A percentile compares a stretch with the other conserved stretches of the same genome.
Conservation (phyloP, 2,888 invertebrate species). For the Aplocera efformata region DNA sequence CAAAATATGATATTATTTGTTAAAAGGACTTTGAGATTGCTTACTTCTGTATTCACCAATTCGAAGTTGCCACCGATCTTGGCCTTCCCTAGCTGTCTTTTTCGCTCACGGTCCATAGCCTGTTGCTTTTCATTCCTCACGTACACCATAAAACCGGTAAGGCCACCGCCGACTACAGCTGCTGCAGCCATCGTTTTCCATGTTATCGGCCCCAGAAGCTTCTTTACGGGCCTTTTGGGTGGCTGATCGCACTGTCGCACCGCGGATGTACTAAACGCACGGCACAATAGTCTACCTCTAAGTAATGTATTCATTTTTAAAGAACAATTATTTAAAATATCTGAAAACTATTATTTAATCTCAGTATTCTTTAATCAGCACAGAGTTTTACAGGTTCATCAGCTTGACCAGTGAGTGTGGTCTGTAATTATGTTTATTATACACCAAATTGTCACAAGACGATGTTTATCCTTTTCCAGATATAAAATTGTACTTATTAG, state of each 20-base stretch:
- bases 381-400: too few relatives aligned
- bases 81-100: conserved; percentile 92
- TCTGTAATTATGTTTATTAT: too few relatives aligned
- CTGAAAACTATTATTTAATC: conserved; percentile 17
- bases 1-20: too few relatives aligned
- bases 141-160: conserved; percentile 87
- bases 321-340: conserved; percentile 3
- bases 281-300: conserved; percentile 40
- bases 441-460: too few relatives aligned
- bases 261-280: conserved; percentile 53
- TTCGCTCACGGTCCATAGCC: conserved; percentile 86
- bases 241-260: conserved; percentile 54
- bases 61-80: conserved; percentile 97
- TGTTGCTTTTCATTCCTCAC: conserved; percentile 90
- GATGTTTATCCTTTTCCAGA: too few relatives aligned
- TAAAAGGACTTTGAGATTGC: too few relatives aligned
- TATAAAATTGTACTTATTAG: too few relatives aligned
- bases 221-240: conserved; percentile 49
- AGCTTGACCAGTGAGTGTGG: too few relatives aligned
- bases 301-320: conserved; percentile 58
- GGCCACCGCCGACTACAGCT: conserved; percentile 82
- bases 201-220: conserved; percentile 83
- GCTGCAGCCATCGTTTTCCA: conserved; percentile 90
- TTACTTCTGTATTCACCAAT: conserved; percentile 84
- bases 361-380: too few relatives aligned